phyloP scores from a whole-genome alignment of 2,797 vertebrate species.

The Odontamblyopus lacepedii region DNA sequence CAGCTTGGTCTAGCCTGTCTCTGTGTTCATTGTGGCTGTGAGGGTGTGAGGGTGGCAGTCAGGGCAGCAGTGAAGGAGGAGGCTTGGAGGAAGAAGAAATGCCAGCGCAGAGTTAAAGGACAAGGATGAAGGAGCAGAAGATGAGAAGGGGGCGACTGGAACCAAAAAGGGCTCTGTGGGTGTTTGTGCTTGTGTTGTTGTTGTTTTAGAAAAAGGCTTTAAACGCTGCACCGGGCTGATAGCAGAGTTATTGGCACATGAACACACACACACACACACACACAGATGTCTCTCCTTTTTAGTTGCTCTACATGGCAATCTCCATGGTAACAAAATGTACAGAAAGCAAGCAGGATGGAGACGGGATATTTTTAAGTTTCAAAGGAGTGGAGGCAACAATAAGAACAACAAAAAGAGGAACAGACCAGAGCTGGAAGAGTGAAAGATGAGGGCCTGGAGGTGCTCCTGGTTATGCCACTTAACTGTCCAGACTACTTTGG shows the following conservation, averaged over 20 bases:
- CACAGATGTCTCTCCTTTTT: constrained; percentile 19
- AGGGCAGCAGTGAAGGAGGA: constrained; percentile 10
- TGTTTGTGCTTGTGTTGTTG: constrained; percentile 56
- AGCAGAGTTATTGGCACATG: constrained; percentile 58
- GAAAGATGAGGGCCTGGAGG: constrained; percentile 39
- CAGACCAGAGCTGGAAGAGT: constrained; percentile 42
- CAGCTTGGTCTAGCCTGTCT: constrained; percentile 2
- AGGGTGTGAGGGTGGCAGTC: constrained; percentile 9
- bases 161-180: constrained; percentile 43
- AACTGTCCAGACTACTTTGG: not conserved
- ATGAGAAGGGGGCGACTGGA: constrained; percentile 40
- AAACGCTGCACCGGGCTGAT: constrained; percentile 66
- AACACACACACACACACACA: constrained; percentile 30
- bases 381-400: constrained; percentile 73
- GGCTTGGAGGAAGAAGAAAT: constrained; percentile 30
- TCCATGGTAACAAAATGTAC: constrained; percentile 80
- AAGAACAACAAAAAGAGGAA: constrained; percentile 62
- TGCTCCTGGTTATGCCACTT: constrained; percentile 74
- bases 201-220: constrained; percentile 65
- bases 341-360: constrained; percentile 59
- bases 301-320: constrained; percentile 68
- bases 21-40: constrained; percentile 19
- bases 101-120: constrained; percentile 23
- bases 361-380: constrained; percentile 81
- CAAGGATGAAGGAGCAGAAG: constrained; percentile 42